phyloP scores from a whole-genome alignment of 2,113 vertebrate species.

The Artemisiospiza belli region DNA sequence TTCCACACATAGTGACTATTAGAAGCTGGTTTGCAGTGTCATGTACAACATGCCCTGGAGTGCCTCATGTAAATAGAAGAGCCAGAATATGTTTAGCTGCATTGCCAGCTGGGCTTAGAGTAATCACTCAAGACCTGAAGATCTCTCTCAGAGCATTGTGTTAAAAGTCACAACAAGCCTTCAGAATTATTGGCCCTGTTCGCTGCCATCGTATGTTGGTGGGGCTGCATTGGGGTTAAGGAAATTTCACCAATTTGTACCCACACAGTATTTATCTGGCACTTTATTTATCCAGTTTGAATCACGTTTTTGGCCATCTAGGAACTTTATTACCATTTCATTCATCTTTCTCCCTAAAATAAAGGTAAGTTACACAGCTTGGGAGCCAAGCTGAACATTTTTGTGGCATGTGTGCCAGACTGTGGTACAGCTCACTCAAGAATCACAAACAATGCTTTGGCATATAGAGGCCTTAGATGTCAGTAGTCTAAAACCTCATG shows the following conservation, averaged over 20 bases:
- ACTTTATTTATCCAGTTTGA: neutral
- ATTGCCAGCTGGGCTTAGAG: neutral
- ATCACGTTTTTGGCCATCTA: neutral
- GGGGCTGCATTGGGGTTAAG: neutral
- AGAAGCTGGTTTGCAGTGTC: slow-evolving; percentile 1
- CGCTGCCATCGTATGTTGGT: rapidly evolving
- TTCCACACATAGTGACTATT: neutral
- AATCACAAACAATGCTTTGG: neutral
- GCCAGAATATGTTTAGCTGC: neutral
- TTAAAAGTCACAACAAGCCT: neutral
- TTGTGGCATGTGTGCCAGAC: rapidly evolving
- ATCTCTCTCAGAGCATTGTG: neutral
- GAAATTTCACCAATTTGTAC: neutral
- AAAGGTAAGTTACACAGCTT: neutral
- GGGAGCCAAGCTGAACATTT: slow-evolving; percentile 19
- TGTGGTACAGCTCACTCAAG: neutral
- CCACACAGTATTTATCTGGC: neutral
- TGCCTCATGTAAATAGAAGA: neutral
- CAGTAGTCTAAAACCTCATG: neutral
- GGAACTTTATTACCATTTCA: neutral
- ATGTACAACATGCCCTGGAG: neutral
- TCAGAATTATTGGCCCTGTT: neutral
- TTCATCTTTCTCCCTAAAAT: neutral
- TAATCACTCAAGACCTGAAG: neutral
- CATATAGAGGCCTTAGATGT: neutral